Evolutionary conservation across 2,113 vertebrate genomes (phyloP).

Genomic region (Nanger granti): DNA sequence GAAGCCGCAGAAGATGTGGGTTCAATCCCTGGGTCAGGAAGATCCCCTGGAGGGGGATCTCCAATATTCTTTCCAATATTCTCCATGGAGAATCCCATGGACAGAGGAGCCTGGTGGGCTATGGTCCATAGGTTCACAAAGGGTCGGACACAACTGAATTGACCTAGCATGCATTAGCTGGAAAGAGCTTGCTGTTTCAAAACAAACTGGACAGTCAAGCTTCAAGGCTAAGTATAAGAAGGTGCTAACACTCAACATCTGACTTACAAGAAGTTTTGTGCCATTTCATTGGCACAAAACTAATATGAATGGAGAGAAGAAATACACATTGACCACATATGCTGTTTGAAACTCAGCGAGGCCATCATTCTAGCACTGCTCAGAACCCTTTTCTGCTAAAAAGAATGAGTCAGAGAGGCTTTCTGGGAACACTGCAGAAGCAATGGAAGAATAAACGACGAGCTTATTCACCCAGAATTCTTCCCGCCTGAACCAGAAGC

Average conservation of each 20-base stretch:
- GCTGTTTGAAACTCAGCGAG: background rate
- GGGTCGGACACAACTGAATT: background rate
- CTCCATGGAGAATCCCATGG: background rate
- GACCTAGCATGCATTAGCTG: background rate
- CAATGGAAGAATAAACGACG: background rate
- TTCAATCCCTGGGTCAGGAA: background rate
- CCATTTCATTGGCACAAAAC: background rate
- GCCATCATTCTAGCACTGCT: background rate
- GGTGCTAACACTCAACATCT: background rate
- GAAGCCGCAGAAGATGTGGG: background rate
- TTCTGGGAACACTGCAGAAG: background rate
- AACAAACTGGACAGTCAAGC: background rate
- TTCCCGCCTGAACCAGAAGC: background rate
- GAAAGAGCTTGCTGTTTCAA: background rate
- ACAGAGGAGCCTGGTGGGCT: background rate
- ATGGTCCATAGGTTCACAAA: background rate
- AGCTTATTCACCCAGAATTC: background rate
- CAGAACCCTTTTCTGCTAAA: background rate
- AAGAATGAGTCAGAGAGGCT: background rate
- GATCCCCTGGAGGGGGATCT: background rate
- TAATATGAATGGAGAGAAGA: background rate
- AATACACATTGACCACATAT: background rate
- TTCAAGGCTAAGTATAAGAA: background rate
- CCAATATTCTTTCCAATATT: background rate
- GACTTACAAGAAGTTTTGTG: background rate